Conservation (phyloP, 2,797 vertebrate species). For the Chiroxiphia lanceolata region DNA sequence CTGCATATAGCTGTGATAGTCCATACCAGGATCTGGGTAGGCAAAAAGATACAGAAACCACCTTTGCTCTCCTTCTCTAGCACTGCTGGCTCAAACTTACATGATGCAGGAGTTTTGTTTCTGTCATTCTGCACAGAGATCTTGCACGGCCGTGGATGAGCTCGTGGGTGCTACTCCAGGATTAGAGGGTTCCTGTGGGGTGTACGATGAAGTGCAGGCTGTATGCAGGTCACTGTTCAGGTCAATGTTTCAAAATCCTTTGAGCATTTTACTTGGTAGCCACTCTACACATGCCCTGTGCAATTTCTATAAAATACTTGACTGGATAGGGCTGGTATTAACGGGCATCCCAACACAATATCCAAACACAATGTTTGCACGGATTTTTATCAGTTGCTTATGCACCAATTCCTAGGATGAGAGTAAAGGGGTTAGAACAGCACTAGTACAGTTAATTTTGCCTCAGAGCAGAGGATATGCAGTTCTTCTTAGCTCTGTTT, state of each 20-base stretch:
- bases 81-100: not conserved
- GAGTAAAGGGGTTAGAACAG: not conserved
- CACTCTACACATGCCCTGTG: not conserved
- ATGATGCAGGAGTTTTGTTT: not conserved
- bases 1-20: not conserved
- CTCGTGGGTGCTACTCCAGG: rapidly evolving
- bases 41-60: not conserved
- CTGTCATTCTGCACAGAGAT: rapidly evolving
- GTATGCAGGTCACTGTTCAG: not conserved
- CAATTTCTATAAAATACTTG: not conserved
- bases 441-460: not conserved
- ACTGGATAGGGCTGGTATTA: not conserved
- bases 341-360: not conserved
- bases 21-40: not conserved
- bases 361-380: not conserved
- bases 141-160: not conserved
- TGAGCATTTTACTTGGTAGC: not conserved
- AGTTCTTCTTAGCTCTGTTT: not conserved
- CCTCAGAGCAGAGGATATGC: not conserved
- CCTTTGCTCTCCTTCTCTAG: not conserved
- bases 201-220: not conserved
- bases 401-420: not conserved
- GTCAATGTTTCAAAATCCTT: not conserved
- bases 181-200: not conserved
- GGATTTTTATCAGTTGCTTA: not conserved